phyloP scores from a whole-genome alignment of 2,797 vertebrate species.

The Pygocentrus nattereri region DNA sequence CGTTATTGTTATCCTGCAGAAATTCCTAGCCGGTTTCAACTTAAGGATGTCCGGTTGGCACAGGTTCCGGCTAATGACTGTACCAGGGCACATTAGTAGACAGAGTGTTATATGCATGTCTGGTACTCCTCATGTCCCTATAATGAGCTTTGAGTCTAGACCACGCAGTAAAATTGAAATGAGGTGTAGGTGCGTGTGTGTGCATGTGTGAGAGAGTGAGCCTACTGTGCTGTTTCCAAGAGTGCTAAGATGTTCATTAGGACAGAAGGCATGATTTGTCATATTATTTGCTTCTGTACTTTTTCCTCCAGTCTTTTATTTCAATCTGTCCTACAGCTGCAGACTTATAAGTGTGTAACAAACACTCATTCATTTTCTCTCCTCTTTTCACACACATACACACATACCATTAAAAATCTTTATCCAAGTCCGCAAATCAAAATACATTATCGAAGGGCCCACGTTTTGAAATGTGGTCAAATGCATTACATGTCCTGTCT shows the following conservation, averaged over 20 bases:
- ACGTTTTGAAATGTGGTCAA: neutral
- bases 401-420: too few relatives aligned
- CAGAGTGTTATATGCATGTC: conserved; percentile 8
- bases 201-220: neutral
- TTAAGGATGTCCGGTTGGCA: conserved; percentile 12
- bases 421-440: neutral
- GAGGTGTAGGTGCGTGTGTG: conserved; percentile 25
- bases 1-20: conserved; percentile 40
- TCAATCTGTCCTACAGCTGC: neutral
- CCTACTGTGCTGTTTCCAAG: conserved; percentile 19
- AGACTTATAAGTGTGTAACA: too few relatives aligned
- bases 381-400: neutral
- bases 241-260: conserved; percentile 16
- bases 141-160: conserved; percentile 53
- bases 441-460: neutral
- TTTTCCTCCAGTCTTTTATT: neutral
- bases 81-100: conserved; percentile 21
- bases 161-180: neutral
- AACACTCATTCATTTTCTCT: neutral
- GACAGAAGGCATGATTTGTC: neutral
- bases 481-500: neutral
- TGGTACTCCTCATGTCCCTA: conserved; percentile 20
- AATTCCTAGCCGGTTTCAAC: conserved; percentile 4
- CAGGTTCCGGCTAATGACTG: conserved; percentile 19
- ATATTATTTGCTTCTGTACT: neutral